A percentile compares a stretch with the other conserved stretches of the same genome.
Conservation (phyloP, 2,797 vertebrate species). For the Gymnothorax javanicus region DNA sequence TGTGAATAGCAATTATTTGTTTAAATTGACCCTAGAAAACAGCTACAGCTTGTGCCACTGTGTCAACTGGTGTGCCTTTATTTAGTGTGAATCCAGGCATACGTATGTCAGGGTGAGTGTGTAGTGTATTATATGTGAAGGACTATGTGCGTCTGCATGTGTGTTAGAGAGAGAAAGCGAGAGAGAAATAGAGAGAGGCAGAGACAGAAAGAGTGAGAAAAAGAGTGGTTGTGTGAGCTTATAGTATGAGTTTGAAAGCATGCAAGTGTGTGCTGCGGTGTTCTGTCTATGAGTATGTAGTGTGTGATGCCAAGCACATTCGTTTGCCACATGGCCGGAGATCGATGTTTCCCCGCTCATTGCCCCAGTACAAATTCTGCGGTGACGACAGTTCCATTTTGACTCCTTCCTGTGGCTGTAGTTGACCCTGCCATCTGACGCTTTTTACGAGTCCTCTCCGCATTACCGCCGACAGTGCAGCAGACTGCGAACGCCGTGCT, state of each 20-base stretch:
- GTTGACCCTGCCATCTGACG: constrained; percentile 66
- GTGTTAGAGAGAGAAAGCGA: neutral
- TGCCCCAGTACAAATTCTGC: constrained; percentile 39
- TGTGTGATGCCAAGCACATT: constrained; percentile 43
- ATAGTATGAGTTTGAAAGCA: neutral
- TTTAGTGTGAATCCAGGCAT: neutral
- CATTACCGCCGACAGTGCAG: constrained; percentile 53
- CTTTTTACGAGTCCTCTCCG: constrained; percentile 61
- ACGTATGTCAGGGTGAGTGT: neutral
- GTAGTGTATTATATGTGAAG: neutral
- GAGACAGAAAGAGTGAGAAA: too few species aligned
- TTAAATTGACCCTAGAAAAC: neutral
- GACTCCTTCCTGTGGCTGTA: constrained; percentile 69
- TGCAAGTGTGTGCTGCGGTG: neutral
- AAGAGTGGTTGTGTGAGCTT: neutral
- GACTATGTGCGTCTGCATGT: neutral
- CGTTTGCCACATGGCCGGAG: constrained; percentile 41
- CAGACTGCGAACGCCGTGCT: constrained; percentile 29
- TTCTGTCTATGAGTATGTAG: neutral
- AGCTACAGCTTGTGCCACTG: neutral
- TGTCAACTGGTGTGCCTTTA: neutral
- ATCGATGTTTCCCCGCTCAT: constrained; percentile 37
- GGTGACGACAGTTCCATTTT: constrained; percentile 64
- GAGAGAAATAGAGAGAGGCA: too few species aligned
- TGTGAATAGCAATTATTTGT: neutral